These are phyloP conservation scores for Lepisosteus osseus DNA, from an alignment of 2,113 vertebrate genomes.

Conservation along the genomic window DNA sequence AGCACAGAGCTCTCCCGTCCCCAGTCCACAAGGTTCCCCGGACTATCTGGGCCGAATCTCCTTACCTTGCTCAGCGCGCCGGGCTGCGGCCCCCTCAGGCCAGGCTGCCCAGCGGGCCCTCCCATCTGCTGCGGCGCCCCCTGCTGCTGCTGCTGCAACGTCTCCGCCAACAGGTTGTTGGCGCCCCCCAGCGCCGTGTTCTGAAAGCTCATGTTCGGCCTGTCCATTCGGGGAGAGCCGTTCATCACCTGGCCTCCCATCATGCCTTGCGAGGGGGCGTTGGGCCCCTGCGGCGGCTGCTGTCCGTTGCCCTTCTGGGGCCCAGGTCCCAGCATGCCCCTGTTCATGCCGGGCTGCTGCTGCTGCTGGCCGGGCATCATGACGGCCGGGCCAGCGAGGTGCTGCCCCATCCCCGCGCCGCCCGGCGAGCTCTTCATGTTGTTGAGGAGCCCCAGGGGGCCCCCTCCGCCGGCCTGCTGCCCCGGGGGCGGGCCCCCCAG, in stretches of 20 bases:
- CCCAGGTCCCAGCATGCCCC: constrained; percentile 54
- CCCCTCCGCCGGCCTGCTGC: constrained; percentile 60
- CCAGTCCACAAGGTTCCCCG: too few relatives aligned
- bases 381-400: constrained; percentile 63
- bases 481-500: constrained; percentile 75
- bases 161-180: constrained; percentile 80
- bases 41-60: background rate
- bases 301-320: constrained; percentile 57
- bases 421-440: constrained; percentile 41
- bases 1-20: too few relatives aligned
- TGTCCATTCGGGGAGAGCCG: constrained; percentile 81
- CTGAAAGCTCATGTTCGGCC: constrained; percentile 78
- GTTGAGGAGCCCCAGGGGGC: constrained; percentile 59
- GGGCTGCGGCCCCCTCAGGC: constrained; percentile 83
- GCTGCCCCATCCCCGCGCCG: constrained; percentile 55
- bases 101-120: constrained; percentile 67
- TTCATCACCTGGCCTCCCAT: constrained; percentile 86
- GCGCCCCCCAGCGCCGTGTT: constrained; percentile 76
- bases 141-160: constrained; percentile 77
- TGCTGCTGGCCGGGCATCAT: constrained; percentile 76
- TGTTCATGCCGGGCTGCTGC: constrained; percentile 51
- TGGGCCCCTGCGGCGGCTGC: constrained; percentile 38
- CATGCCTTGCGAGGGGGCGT: constrained; percentile 55
- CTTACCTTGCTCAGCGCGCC: constrained; percentile 80
- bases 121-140: constrained; percentile 70